Conservation (phyloP, 2,113 vertebrate genomes). For the Alosa alosa region DNA sequence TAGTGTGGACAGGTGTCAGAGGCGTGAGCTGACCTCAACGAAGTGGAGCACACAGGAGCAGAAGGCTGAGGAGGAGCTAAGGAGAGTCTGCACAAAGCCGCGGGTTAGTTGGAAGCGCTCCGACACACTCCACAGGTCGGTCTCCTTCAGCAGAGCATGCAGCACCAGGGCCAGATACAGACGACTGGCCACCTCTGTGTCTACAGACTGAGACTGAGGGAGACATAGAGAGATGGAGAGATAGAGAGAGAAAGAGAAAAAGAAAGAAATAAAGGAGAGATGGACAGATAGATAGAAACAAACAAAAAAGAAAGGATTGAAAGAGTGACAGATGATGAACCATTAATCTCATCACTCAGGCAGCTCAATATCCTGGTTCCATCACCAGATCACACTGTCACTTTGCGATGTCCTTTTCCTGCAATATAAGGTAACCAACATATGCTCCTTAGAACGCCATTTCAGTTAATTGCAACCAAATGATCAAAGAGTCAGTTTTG, state of each 20-base stretch:
- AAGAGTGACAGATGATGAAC: background rate
- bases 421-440: background rate
- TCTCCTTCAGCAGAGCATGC: slow-evolving; percentile 83
- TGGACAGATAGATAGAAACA: background rate
- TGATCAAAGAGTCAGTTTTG: background rate
- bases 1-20: no score
- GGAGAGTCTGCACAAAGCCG: slow-evolving; percentile 86
- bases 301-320: background rate
- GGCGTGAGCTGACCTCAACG: slow-evolving; percentile 78
- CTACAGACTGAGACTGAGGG: slow-evolving; percentile 68
- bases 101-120: slow-evolving; percentile 84
- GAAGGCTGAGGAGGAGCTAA: slow-evolving; percentile 84
- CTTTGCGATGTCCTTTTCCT: background rate
- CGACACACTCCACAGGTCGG: slow-evolving; percentile 83
- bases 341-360: background rate
- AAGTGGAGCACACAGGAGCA: slow-evolving; percentile 89
- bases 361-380: background rate
- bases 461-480: background rate
- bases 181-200: slow-evolving; percentile 71
- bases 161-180: slow-evolving; percentile 88
- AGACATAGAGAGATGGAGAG: background rate
- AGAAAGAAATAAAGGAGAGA: background rate
- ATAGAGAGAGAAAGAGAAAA: background rate
- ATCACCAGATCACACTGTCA: background rate
- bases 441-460: background rate